These are phyloP conservation scores for Erythrocercus mccallii DNA, from an alignment of 2,113 vertebrate species.

Conservation along the genomic window DNA sequence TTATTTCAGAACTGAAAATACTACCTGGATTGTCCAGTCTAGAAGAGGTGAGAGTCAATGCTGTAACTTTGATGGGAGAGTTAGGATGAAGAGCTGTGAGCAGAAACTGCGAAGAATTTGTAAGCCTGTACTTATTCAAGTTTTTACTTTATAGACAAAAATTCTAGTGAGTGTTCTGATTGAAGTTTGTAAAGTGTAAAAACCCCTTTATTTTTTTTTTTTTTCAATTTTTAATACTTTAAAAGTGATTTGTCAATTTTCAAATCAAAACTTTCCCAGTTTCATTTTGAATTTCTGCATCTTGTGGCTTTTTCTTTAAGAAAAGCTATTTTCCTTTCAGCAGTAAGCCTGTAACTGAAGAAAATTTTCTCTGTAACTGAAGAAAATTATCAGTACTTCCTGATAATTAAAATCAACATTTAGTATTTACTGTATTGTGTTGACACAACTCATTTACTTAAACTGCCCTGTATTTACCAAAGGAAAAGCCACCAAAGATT, in stretches of 20 bases:
- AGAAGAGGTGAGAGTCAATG: slow-evolving; percentile 73
- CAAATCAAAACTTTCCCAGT: background rate
- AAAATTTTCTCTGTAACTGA: background rate
- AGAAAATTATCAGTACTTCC: background rate
- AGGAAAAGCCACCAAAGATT: background rate
- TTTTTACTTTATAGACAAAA: background rate
- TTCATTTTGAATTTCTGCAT: background rate
- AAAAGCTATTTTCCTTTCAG: background rate
- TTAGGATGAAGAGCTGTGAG: background rate
- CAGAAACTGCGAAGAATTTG: background rate
- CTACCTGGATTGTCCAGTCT: slow-evolving; percentile 65
- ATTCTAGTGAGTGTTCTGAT: background rate
- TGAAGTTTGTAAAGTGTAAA: background rate
- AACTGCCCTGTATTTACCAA: background rate
- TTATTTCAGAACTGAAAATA: slow-evolving; percentile 81
- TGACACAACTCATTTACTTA: background rate
- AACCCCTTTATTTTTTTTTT: background rate
- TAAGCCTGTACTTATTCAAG: background rate
- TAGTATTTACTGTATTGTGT: background rate
- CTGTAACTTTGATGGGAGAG: background rate
- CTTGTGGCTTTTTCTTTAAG: background rate
- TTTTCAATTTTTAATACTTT: background rate
- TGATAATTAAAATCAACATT: background rate
- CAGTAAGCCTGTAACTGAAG: background rate
- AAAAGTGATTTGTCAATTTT: background rate